These are phyloP conservation scores for Hermetia illucens DNA, from an alignment of 1,140 invertebrate genomes.

Conservation along the genomic window DNA sequence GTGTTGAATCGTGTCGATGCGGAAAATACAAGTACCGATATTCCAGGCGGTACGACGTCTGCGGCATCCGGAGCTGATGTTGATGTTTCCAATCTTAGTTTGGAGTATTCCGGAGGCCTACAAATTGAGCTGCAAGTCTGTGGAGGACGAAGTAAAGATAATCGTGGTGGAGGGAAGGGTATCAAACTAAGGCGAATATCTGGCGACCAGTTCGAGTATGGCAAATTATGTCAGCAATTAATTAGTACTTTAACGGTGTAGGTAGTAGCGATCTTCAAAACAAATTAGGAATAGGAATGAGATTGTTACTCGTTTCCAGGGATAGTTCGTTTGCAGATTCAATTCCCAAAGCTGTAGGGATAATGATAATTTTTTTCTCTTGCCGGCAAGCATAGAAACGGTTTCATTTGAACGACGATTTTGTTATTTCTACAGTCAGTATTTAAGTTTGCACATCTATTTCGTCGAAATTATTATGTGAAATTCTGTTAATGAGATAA, in stretches of 20 bases:
- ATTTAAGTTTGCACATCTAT: too few species aligned
- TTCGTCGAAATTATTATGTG: too few species aligned
- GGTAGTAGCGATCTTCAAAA: slow-evolving; percentile 1
- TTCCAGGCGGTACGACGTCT: slow-evolving; percentile 27
- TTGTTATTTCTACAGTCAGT: too few species aligned
- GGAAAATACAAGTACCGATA: slow-evolving; percentile 22
- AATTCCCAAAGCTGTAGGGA: too few species aligned
- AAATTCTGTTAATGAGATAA: too few species aligned
- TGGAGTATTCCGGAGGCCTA: slow-evolving; percentile 72
- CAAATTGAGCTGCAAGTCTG: slow-evolving; percentile 77
- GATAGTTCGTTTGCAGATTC: too few species aligned
- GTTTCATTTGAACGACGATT: neutral
- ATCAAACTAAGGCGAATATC: slow-evolving; percentile 82
- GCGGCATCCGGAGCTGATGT: slow-evolving; percentile 15
- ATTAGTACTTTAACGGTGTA: slow-evolving; percentile 74
- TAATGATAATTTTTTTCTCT: too few species aligned
- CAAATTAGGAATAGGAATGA: too few species aligned
- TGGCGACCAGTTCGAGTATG: slow-evolving; percentile 80
- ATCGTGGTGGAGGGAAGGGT: slow-evolving; percentile 42
- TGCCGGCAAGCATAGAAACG: neutral
- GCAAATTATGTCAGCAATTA: slow-evolving; percentile 77
- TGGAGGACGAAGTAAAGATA: slow-evolving; percentile 54
- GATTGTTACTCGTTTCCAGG: too few species aligned
- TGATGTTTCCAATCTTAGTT: slow-evolving; percentile 39
- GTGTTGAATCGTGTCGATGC: slow-evolving; percentile 32